Evolutionary conservation across 2,113 vertebrate species (phyloP).

Genomic region (Leucopternis melanops): DNA sequence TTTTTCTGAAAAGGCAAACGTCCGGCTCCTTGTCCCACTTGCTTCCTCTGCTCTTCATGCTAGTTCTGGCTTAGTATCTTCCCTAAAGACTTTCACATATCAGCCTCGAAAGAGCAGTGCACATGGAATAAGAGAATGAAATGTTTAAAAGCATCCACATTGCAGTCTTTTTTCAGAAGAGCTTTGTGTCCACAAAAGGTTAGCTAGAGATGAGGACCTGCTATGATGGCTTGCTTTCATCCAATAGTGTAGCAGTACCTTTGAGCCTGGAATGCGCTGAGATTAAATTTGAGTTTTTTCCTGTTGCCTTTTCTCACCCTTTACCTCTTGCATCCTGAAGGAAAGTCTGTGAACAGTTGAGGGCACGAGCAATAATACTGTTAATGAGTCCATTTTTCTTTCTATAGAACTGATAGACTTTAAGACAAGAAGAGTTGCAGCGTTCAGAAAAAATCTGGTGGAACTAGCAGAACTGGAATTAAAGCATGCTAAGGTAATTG

Average conservation of each 20-base stretch:
- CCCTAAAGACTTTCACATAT: not conserved
- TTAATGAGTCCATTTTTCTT: not conserved
- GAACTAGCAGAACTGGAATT: conserved; percentile 98
- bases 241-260: not conserved
- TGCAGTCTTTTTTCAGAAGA: not conserved
- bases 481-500: conserved; percentile 94
- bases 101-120: not conserved
- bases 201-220: not conserved
- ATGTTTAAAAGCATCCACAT: not conserved
- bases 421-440: conserved; percentile 96
- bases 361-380: not conserved
- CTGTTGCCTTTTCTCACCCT: not conserved
- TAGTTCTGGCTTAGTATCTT: not conserved
- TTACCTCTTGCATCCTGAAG: not conserved
- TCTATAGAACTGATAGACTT: conserved; percentile 92
- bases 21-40: too few relatives aligned
- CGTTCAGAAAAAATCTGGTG: conserved; percentile 98
- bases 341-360: not conserved
- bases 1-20: too few relatives aligned
- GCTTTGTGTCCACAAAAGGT: not conserved
- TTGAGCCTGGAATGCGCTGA: not conserved
- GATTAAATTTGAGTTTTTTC: not conserved
- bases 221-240: not conserved
- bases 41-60: not conserved
- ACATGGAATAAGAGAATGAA: not conserved